These are phyloP conservation scores for Chaetogeoica ovagalla DNA, from an alignment of 2,888 invertebrate species.

Conservation along the genomic window DNA sequence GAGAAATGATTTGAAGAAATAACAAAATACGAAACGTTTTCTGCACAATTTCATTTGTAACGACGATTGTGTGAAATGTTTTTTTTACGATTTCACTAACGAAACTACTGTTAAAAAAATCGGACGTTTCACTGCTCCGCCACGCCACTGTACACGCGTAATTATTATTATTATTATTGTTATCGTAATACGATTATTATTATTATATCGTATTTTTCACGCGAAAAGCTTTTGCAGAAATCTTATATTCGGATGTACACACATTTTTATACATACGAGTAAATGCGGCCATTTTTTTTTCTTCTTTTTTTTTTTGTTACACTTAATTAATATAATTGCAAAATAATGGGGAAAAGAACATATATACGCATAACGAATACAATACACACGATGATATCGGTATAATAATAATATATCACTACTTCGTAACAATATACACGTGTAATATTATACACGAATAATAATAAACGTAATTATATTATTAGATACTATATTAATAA, in stretches of 20 bases:
- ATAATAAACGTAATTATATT: not conserved
- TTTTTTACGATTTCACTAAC: no score
- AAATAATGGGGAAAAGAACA: not conserved
- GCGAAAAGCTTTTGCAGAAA: constrained; percentile 36
- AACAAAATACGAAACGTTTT: no score
- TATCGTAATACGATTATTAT: constrained; percentile 12
- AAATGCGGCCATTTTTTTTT: not conserved
- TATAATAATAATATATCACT: not conserved
- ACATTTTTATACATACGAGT: no score
- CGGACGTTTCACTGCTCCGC: no score
- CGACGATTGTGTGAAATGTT: no score
- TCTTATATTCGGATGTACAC: constrained; percentile 6
- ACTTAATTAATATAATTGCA: constrained; percentile 3
- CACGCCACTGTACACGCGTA: not conserved
- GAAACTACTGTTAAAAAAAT: no score
- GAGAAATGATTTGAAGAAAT: no score
- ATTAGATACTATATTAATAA: not conserved
- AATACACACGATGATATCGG: no score
- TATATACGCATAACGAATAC: not conserved
- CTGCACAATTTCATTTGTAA: no score
- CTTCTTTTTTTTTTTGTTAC: constrained; percentile 3
- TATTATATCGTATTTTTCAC: constrained; percentile 17
- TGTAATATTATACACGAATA: not conserved
- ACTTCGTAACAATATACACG: no score
- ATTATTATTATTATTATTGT: not conserved